Percentiles rank a stretch among this genome's conserved stretches.
Evolutionary conservation across 2,113 vertebrate species (phyloP).

Genomic region (Cyanistes caeruleus): DNA sequence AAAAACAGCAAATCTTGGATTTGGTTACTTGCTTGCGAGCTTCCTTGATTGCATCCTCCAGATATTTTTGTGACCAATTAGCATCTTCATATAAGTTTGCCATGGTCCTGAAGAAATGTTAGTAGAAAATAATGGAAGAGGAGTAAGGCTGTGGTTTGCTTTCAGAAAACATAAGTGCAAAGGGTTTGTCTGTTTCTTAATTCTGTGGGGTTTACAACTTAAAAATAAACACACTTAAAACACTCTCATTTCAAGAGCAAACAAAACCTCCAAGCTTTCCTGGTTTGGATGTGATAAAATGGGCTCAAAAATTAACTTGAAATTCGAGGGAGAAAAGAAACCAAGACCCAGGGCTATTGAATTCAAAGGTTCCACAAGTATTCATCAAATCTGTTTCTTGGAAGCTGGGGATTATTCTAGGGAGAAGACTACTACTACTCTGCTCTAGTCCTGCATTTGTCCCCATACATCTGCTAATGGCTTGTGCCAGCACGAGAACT

Average conservation of each 20-base stretch:
- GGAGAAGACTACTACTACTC: neutral
- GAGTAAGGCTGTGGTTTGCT: neutral
- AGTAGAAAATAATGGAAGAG: neutral
- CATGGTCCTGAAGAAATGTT: conserved; percentile 76
- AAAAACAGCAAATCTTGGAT: conserved; percentile 73
- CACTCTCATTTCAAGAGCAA: neutral
- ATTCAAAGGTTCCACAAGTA: neutral
- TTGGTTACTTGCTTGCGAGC: conserved; percentile 79
- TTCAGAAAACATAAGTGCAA: neutral
- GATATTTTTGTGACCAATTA: conserved; percentile 82
- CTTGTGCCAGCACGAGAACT: neutral
- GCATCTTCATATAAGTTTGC: conserved; percentile 79
- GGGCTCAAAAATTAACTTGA: neutral
- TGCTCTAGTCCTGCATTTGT: neutral
- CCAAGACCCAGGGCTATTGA: neutral
- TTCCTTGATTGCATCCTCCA: conserved; percentile 66
- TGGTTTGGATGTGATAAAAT: neutral
- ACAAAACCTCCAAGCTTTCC: neutral
- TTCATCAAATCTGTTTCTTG: neutral
- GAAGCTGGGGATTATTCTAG: neutral
- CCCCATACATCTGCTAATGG: neutral
- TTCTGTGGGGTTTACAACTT: neutral
- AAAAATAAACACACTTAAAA: neutral
- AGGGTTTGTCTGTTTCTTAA: neutral
- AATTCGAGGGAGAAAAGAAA: neutral